Percentiles rank a stretch among this genome's conserved stretches.
Evolutionary conservation across 2,797 vertebrate species (phyloP).

Genomic region (Thamnophis elegans): DNA sequence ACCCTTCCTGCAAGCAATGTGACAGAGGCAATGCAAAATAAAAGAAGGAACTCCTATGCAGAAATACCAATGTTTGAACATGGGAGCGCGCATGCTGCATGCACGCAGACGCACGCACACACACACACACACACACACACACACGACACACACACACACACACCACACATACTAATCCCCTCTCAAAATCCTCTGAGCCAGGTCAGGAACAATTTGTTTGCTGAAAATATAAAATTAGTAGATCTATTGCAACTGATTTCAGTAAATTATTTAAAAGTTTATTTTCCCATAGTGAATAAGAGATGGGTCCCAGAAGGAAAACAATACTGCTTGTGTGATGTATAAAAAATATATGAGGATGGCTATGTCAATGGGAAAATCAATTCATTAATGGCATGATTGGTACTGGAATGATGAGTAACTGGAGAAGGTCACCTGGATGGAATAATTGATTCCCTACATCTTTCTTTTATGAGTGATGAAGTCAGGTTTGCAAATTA

Average conservation of each 20-base stretch:
- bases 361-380: slow-evolving; percentile 1
- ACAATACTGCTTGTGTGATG: neutral
- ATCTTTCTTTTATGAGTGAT: neutral
- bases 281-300: neutral
- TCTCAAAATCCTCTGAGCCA: neutral
- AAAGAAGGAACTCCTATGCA: neutral
- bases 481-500: neutral
- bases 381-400: slow-evolving; percentile 19
- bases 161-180: neutral
- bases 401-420: slow-evolving; percentile 3
- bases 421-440: neutral
- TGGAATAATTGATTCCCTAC: slow-evolving; percentile 3
- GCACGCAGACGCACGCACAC: too few species aligned
- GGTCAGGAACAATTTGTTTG: neutral
- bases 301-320: neutral
- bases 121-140: too few species aligned
- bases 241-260: neutral
- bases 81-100: fast-evolving
- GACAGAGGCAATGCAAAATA: neutral
- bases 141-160: neutral
- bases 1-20: neutral
- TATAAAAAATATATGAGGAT: slow-evolving; percentile 5
- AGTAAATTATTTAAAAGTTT: slow-evolving; percentile 8
- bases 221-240: neutral
- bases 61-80: neutral